A percentile compares a stretch with the other conserved stretches of the same genome.
Evolutionary conservation across 2,888 invertebrate species (phyloP).

Genomic region (Crossocerus cetratus): DNA sequence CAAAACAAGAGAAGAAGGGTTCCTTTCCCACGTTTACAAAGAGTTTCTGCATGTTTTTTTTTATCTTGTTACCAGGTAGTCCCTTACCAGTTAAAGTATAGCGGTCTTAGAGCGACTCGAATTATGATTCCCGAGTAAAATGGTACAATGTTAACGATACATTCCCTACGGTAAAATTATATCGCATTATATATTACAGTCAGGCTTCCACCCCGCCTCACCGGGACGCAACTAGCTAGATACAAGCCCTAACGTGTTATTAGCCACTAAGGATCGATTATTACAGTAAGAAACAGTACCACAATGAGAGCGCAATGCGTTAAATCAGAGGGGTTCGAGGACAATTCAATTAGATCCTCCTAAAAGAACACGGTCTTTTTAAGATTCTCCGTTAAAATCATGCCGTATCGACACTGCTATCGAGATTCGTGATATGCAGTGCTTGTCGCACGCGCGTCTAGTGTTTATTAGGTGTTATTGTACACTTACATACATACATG

Average conservation of each 20-base stretch:
- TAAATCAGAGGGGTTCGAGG: constrained; percentile 53
- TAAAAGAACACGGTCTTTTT: not conserved
- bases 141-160: constrained; percentile 39
- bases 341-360: constrained; percentile 22
- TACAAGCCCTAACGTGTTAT: constrained; percentile 62
- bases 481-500: constrained; percentile 14
- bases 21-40: constrained; percentile 45
- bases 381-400: no score
- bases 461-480: constrained; percentile 15
- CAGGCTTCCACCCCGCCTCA: constrained; percentile 37
- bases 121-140: constrained; percentile 23
- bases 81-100: constrained; percentile 30
- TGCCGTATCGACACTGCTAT: no score
- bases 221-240: constrained; percentile 52
- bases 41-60: not conserved
- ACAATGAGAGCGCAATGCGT: constrained; percentile 33
- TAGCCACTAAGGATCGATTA: constrained; percentile 55
- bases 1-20: constrained; percentile 32
- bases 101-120: constrained; percentile 21
- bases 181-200: constrained; percentile 60
- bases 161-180: constrained; percentile 39
- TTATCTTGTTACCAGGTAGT: constrained; percentile 7
- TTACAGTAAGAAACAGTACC: constrained; percentile 54
- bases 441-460: constrained; percentile 11
- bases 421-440: no score